Evolutionary conservation across 2,888 invertebrate species (phyloP), one percentile per base, ranked within the genome.

Genomic region (Andrena flavipes): DNA sequence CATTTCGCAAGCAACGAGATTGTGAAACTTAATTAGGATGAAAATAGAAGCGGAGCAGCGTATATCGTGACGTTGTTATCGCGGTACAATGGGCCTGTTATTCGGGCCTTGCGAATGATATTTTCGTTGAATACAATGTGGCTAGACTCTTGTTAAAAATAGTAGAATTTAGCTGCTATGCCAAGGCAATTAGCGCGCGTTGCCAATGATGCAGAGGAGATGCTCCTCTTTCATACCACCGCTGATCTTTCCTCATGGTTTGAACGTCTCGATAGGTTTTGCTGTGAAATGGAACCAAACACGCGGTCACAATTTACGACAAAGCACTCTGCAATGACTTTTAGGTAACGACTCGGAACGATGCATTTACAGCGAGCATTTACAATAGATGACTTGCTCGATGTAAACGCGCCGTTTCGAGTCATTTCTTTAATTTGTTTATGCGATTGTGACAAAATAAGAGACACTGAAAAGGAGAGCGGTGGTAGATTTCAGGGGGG

Each of bases 11-110:
- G 30, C 29, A 10, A n/a, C 48, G 30, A 56, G 64, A 78, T 74
- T 77, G 77, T 51, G 73, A 80, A 84, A 84, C 73, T 80, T 68
- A 84, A 80, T 84, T 77, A 75, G 56, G 71, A 71, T 72, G 68
- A 51, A 80, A 79, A 81, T 68, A 71, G 63, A 83, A 16, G 35
- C 64, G 26, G 2, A 59, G 78, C 56, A 33, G 23, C 56, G 5
- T 49, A 62, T 64, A 63, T 64, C 33, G 68, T 59, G 64, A 77
- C 68, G 75, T 77, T 60, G 68, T 77, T 84, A 84, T 59, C 68
- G 71, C 48, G 65, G 64, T 48, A 65, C 74, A 65, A 67, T 33
- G 64, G 29, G 30, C 16, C 62, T 29, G 7, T 2, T 16, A 35
- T 60, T 30, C 60, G 29, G 54, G 59, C 29, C 49, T 65, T 33